Evolutionary conservation across 2,888 invertebrate species (phyloP), one percentile per base, ranked within the genome.

Genomic region (Acrocyrtus sp.): DNA sequence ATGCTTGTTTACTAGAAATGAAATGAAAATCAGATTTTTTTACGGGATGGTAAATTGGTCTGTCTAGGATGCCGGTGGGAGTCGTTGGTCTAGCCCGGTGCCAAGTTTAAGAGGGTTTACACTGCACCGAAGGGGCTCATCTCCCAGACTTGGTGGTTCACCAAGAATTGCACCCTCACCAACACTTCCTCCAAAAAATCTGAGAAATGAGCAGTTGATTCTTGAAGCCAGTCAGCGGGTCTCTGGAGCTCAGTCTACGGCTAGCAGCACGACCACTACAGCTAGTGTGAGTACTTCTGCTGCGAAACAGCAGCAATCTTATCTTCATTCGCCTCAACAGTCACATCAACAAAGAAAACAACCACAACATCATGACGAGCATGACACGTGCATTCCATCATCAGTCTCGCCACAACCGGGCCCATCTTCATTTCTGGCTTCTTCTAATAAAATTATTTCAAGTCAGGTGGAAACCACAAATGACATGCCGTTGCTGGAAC

Each of bases 1-100:
- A n/a, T n/a, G n/a, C n/a, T n/a, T n/a, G n/a, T n/a, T n/a, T n/a
- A n/a, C n/a, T n/a, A n/a, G n/a, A n/a, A n/a, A n/a, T n/a, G n/a
- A n/a, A n/a, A n/a, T n/a, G n/a, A n/a, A n/a, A n/a, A n/a, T n/a
- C n/a, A n/a, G n/a, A n/a, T n/a, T n/a, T n/a, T n/a, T n/a, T n/a
- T n/a, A n/a, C n/a, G n/a, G 39, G 6, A 39, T 39, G 8, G 39
- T 39, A 6, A 19, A 22, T 19, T 15, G 19, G 50, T 66, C 26
- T 43, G 19, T 47, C 10, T 58, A 77, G 77, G 77, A 77, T 73
- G 63, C 73, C 68, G 69, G 75, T 51, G 79, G 77, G 63, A 81
- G 81, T 63, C 78, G 79, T 66, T 81, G 81, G 81, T 81, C 80
- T 12, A 79, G 79, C 48, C 81, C 81, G 34, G 78, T 81, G 43